Evolutionary conservation across 1,140 invertebrate genomes (phyloP).

Genomic region (Eueides isabella): DNA sequence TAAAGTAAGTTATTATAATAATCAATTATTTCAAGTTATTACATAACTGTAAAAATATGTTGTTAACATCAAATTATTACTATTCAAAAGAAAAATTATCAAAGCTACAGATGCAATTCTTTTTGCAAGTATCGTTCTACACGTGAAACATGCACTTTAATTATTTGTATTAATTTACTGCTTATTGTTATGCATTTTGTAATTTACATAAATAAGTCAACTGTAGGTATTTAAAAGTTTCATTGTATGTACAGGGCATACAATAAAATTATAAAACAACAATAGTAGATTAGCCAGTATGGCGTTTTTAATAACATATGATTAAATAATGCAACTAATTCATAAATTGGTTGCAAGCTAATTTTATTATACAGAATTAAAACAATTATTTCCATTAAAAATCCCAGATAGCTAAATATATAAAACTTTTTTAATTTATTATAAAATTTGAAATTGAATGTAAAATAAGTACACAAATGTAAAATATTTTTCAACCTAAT

Average conservation of each 20-base stretch:
- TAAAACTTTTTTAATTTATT: too few species aligned
- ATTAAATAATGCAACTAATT: too few species aligned
- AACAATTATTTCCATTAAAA: too few species aligned
- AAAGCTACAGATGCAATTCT: neutral
- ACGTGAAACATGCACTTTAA: neutral
- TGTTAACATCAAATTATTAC: neutral
- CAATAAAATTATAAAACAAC: too few species aligned
- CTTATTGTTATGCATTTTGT: neutral
- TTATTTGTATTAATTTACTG: neutral
- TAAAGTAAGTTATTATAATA: too few species aligned
- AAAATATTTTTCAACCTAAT: conserved; percentile 25
- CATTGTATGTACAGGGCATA: neutral
- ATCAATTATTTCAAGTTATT: too few species aligned
- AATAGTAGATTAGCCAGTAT: too few species aligned
- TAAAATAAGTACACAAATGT: neutral
- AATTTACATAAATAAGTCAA: neutral
- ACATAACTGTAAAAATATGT: too few species aligned
- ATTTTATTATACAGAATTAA: too few species aligned
- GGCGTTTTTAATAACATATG: too few species aligned
- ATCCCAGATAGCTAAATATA: too few species aligned
- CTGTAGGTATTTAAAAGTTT: neutral
- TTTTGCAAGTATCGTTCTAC: neutral
- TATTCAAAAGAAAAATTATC: neutral
- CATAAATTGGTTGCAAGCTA: too few species aligned
- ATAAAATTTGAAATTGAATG: neutral